Conservation (phyloP, 2,113 vertebrate species). For the Corapipo altera region DNA sequence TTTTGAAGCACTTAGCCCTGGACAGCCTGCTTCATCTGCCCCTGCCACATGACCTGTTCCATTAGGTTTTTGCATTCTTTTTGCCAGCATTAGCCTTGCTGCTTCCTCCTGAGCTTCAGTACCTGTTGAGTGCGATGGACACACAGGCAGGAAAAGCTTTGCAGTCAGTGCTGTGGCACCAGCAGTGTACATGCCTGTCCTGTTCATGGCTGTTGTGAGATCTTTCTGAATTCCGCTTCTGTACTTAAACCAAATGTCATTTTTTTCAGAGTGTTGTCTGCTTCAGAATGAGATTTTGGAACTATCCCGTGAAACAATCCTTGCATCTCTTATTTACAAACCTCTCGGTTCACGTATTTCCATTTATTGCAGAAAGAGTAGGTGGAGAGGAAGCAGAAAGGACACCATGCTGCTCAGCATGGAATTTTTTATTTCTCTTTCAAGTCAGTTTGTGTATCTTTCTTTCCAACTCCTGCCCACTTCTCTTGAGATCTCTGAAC, state of each 20-base stretch:
- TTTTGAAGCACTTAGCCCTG: background rate
- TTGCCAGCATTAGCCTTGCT: background rate
- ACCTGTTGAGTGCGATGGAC: background rate
- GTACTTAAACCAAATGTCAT: background rate
- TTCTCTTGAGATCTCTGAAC: slow-evolving; percentile 31
- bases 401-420: background rate
- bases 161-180: background rate
- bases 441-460: slow-evolving; percentile 19
- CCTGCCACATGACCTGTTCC: background rate
- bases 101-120: background rate
- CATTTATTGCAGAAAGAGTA: background rate
- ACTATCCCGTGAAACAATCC: background rate
- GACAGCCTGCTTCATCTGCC: background rate
- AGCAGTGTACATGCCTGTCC: background rate
- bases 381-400: background rate
- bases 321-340: background rate
- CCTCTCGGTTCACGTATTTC: background rate
- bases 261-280: background rate
- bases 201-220: background rate
- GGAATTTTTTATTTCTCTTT: slow-evolving; percentile 24
- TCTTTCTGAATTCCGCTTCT: background rate
- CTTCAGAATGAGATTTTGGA: background rate
- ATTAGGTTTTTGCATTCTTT: background rate
- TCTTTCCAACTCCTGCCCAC: slow-evolving; percentile 14
- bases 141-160: background rate